Base-by-base conservation (phyloP, 2,888 invertebrate genomes). In the Clepsis dumicolana region DNA sequence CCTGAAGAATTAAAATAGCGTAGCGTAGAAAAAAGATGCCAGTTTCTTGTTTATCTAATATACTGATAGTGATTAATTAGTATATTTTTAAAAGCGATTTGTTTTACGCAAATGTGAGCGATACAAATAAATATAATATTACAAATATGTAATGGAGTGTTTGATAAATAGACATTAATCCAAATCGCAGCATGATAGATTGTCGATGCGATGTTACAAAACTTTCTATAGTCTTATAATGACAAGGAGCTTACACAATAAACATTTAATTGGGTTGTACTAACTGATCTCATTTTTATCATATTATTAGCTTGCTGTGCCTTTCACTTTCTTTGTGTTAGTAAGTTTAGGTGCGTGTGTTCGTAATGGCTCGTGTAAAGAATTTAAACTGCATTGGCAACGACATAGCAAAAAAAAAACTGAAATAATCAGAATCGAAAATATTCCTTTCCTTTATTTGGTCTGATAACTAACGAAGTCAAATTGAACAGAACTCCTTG, bases 241-340 rank as follows among this genome's bases (percentile, higher is more conserved):
- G 84, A 82, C 84, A 84, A 83, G 80, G 76, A 77, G 77, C 80
- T 92, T 91, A 78, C 91, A 85, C 89, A 92, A 91, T 87, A 83
- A 80, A 84, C 77, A 84, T 88, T 88, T 90, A 86, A 91, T 91
- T 88, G 86, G 85, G 82, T 87, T 87, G 75, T 87, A 86, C 87
- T 85, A 88, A 85, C 81, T 86, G 87, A 87, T 89, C 85, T 86
- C 79, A 86, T 81, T 88, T 85, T 88, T 87, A 86, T 90, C 83
- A 87, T 85, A 84, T 82, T 78, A 77, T 75, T 82, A 80, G 71
- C 61, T 74, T 74, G 74, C 27, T 32, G 57, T 74, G 77, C 89
- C 91, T 91, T 90, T 92, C 91, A 88, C 90, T 90, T 87, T 81
- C 80, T 84, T 90, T 87, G 83, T 84, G 74, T 82, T 80, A 77